A percentile compares a stretch with the other conserved stretches of the same genome.
phyloP scores from a whole-genome alignment of 2,888 invertebrate species.

The Scrobipalpa costella region DNA sequence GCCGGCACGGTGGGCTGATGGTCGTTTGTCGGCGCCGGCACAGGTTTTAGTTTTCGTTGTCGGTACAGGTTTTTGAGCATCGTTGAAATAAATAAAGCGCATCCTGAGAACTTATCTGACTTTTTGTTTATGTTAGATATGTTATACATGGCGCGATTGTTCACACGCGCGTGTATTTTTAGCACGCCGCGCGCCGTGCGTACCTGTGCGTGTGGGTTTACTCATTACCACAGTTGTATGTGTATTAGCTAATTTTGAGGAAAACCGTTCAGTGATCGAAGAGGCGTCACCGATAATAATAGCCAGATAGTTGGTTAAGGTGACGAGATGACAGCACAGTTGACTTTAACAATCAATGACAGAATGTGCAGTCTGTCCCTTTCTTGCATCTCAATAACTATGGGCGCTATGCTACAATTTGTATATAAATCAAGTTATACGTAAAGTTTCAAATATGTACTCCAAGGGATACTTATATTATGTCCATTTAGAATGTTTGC shows the following conservation, averaged over 20 bases:
- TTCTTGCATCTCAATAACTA: no score
- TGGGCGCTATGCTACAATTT: no score
- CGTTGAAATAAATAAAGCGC: constrained; percentile 18
- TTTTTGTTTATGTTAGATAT: constrained; percentile 45
- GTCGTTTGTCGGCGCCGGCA: no score
- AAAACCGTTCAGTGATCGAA: constrained; percentile 65
- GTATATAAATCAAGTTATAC: no score
- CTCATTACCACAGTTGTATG: constrained; percentile 49
- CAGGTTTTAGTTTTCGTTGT: background rate
- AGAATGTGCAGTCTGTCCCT: no score
- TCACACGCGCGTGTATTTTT: constrained; percentile 44
- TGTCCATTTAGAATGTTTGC: no score
- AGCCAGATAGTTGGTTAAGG: constrained; percentile 37
- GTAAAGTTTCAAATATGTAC: no score
- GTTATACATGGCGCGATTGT: constrained; percentile 35
- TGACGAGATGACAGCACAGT: no score
- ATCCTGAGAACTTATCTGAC: constrained; percentile 26
- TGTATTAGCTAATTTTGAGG: constrained; percentile 58
- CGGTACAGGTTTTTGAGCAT: background rate
- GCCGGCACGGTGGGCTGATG: no score
- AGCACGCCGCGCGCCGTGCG: constrained; percentile 43
- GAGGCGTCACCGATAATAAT: constrained; percentile 56
- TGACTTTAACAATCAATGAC: no score
- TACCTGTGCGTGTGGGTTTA: constrained; percentile 52
- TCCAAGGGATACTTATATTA: no score